phyloP scores from a whole-genome alignment of 2,888 invertebrate genomes.

The Crocallis elinguaria region DNA sequence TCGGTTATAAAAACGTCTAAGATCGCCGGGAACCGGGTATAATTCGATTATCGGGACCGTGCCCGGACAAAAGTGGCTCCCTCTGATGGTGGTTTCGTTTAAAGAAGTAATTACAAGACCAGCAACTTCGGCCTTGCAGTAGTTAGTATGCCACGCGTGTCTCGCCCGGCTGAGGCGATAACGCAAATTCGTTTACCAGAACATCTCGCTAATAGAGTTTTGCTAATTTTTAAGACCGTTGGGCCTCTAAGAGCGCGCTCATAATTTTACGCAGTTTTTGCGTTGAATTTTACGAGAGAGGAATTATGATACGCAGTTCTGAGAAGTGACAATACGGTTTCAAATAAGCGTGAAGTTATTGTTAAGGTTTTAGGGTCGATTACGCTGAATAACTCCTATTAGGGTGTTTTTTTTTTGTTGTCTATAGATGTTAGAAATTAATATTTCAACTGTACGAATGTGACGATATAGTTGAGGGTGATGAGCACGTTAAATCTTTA shows the following conservation, averaged over 20 bases:
- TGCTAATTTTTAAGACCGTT: constrained; percentile 83
- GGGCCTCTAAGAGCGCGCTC: constrained; percentile 51
- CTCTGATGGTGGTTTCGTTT: constrained; percentile 72
- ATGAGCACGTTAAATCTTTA: no score
- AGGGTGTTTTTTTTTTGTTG: no score
- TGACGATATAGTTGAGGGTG: no score
- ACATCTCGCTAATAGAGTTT: constrained; percentile 84
- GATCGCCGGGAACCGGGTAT: constrained; percentile 48
- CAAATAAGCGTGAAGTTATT: no score
- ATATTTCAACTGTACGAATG: no score
- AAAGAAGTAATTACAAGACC: constrained; percentile 82
- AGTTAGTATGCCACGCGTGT: constrained; percentile 79
- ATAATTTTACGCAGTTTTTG: constrained; percentile 20
- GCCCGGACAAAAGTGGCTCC: constrained; percentile 70
- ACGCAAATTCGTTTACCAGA: constrained; percentile 83
- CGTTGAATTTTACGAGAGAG: constrained; percentile 19
- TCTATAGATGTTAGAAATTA: no score
- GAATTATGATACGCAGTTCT: background rate
- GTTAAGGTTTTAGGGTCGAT: background rate
- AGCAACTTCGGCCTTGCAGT: constrained; percentile 69
- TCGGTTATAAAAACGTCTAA: constrained; percentile 41
- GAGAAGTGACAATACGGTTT: no score
- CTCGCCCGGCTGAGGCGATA: constrained; percentile 76
- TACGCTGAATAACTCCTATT: no score
- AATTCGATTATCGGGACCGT: constrained; percentile 71